phyloP scores from a whole-genome alignment of 2,888 invertebrate species.

The Epistrophella euchroma region DNA sequence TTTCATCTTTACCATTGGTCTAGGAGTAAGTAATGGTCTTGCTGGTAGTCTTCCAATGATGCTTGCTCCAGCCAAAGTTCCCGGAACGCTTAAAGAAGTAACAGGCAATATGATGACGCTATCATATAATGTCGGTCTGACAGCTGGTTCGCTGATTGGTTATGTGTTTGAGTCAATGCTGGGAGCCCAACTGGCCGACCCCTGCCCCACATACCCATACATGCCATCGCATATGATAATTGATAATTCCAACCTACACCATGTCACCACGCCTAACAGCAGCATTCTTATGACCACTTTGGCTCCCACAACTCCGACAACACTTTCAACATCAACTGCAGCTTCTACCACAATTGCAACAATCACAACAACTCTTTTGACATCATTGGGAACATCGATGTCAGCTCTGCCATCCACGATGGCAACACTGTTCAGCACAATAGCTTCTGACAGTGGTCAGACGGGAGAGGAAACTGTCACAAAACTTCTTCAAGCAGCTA shows the following conservation, averaged over 20 bases:
- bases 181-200: conserved; percentile 85
- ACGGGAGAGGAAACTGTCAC: conserved; percentile 63
- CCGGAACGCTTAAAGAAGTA: conserved; percentile 93
- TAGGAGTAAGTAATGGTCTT: conserved; percentile 94
- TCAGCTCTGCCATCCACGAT: conserved; percentile 79
- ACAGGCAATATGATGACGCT: conserved; percentile 98
- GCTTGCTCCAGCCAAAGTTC: conserved; percentile 93
- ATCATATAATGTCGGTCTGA: conserved; percentile 94
- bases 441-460: conserved; percentile 67
- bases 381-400: conserved; percentile 78
- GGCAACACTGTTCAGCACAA: conserved; percentile 79
- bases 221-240: conserved; percentile 78
- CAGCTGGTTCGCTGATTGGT: conserved; percentile 92
- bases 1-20: conserved; percentile 87
- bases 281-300: conserved; percentile 65
- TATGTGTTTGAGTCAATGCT: conserved; percentile 90
- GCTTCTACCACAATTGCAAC: conserved; percentile 78
- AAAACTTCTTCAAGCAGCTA: conserved; percentile 55
- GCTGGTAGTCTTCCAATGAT: conserved; percentile 97
- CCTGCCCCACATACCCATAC: conserved; percentile 84
- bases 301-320: conserved; percentile 62
- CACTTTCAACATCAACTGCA: conserved; percentile 75
- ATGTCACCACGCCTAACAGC: conserved; percentile 75
- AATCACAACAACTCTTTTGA: conserved; percentile 79
- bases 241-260: conserved; percentile 77